phyloP scores from a whole-genome alignment of 2,888 invertebrate genomes.

The Prostheceraeus crozeri region DNA sequence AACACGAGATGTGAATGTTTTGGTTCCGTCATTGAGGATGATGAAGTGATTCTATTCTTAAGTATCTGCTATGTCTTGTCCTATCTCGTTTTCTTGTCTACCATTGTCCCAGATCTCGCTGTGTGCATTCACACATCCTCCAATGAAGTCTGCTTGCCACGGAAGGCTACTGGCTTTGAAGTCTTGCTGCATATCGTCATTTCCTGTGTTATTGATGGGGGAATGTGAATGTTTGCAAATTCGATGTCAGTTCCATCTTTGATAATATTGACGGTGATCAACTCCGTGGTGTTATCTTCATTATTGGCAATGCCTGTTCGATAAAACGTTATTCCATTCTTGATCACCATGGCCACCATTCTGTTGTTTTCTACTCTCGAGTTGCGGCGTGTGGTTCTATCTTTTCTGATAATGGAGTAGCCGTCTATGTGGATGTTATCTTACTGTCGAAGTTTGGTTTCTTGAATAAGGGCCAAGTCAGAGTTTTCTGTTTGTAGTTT shows the following conservation, averaged over 20 bases:
- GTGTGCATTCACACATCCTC: neutral
- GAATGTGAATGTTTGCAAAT: slow-evolving; percentile 5
- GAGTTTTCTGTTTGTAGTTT: no score
- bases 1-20: neutral
- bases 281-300: slow-evolving; percentile 26
- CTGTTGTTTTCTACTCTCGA: neutral
- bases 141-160: slow-evolving; percentile 12
- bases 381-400: slow-evolving; percentile 5
- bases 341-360: neutral
- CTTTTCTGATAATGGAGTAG: neutral
- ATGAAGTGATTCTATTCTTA: no score
- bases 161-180: slow-evolving; percentile 1
- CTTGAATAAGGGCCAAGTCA: neutral
- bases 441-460: slow-evolving; percentile 1
- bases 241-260: neutral
- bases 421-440: neutral
- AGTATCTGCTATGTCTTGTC: slow-evolving; percentile 8
- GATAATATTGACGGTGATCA: slow-evolving; percentile 1
- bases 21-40: slow-evolving; percentile 15
- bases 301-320: neutral
- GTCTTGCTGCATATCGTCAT: slow-evolving; percentile 2
- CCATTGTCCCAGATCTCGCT: neutral
- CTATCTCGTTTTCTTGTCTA: neutral
- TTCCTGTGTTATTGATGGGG: neutral
- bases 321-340: neutral